Evolutionary conservation across 2,888 invertebrate species (phyloP), one percentile per base, ranked within the genome.

Genomic region (Pyralis farinalis): DNA sequence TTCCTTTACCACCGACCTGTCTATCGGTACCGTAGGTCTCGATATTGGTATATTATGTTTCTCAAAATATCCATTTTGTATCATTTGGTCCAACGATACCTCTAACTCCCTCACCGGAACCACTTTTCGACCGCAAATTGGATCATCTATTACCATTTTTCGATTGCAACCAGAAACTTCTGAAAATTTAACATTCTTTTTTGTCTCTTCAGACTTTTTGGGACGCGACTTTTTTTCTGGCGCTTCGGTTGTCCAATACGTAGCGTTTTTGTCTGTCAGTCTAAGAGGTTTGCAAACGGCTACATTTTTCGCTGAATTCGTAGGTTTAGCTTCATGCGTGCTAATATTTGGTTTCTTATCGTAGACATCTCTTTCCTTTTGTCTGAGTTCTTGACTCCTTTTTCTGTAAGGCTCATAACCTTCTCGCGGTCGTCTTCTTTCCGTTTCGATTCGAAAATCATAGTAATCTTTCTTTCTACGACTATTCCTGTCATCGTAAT

Each of bases 141-240:
- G 86, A 51, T 87, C 88, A 39, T 89, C 81, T 0, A 89, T 78
- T 0, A 89, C 68, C 75, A 87, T 89, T 51, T 88, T 90, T 8
- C 87, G 63, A 37, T 76, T 83, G 30, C 86, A 87, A 1, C 86
- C 87, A 0, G 88, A 87, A 1, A 88, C 88, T 68, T 90, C 90
- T 0, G 90, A 90, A 50, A 90, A 90, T 52, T 88, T 90, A 0
- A 90, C 90, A 42, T 82, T 89, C 57, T 90, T 90, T 50, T 90
- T 90, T 0, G 62, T 61, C 37, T 89, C 89, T 1, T 85, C 88
- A 34, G 66, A 37, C 33, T 68, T 79, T 45, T 71, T 85, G 37
- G 69, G 66, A 12, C 75, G 71, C 0, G 58, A 40, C 43, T 65
- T 60, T 1, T 62, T 65, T 12, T 79, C 78, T 22, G 82, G 77